Evolutionary conservation across 2,113 vertebrate species (phyloP), one percentile per base, ranked within the genome.

Genomic region (Aspiorhynchus laticeps): DNA sequence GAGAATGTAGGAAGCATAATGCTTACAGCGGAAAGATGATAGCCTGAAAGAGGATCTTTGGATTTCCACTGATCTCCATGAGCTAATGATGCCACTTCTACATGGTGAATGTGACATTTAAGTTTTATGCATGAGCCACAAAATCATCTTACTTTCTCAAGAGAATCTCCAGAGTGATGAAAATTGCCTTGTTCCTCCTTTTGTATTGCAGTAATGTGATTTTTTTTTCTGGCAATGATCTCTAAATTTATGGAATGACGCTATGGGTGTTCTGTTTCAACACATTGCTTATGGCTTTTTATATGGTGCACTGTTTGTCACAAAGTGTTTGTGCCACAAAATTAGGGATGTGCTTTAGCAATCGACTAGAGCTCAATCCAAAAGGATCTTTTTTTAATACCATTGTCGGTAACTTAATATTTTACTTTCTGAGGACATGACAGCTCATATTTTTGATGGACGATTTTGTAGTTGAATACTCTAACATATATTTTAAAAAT

Each of bases 21-120:
- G 81, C 87, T 88, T 85, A 89, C 83, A 77, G 46, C n/a, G 53
- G 56, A 33, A 78, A 83, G 65, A 88, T 53, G 80, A 86, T 84
- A 83, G 75, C 53, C 21, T 38, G 46, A 26, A n/a, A 84, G 65
- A 36, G 77, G 80, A 77, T 83, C 74, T 81, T 85, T 71, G 59
- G 75, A 59, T 65, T 41, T 43, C 56, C 21, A 69, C 63, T 74
- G 26, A 69, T 28, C 82, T 86, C 79, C 59, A 41, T 9, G 19
- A 38, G 78, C 53, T 82, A 56, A 76, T 77, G 36, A 65, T 31
- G 7, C 14, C 1, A 19, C 51, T 73, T 74, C 67, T 6, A 17
- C 53, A 51, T 12, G 14, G 43, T 84, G 21, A 74, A 56, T 38
- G 48, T 38, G 33, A 36, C 82, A 59, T 56, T 74, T 48, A 31